Percentiles rank a stretch among this genome's conserved stretches.
phyloP scores from a whole-genome alignment of 30 jellyfish, hydroid and myxozoan species.

The Chrysaora quinquecirrha region DNA sequence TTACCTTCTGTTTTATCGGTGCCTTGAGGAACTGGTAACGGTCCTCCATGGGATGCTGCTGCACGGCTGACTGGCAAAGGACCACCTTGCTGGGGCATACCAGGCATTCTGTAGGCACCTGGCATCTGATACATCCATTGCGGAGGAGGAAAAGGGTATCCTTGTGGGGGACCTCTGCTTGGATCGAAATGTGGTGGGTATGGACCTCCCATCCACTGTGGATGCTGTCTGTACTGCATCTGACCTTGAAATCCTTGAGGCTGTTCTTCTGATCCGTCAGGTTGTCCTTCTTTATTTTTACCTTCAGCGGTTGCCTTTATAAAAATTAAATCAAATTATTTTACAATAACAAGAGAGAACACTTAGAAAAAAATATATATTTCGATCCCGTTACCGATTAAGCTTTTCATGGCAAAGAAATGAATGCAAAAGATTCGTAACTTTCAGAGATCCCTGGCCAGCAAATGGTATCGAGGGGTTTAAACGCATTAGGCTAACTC shows the following conservation, averaged over 20 bases:
- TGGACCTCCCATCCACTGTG: constrained; percentile 57
- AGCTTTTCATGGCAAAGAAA: no score
- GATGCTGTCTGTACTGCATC: constrained; percentile 66
- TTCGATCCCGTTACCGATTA: no score
- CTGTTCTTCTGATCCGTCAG: constrained; percentile 66
- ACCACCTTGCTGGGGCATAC: constrained; percentile 39
- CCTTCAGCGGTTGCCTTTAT: constrained; percentile 41
- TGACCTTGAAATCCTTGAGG: constrained; percentile 70
- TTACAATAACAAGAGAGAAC: no score
- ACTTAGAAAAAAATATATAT: no score
- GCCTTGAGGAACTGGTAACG: constrained; percentile 12
- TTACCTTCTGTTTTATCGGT: constrained; percentile 4
- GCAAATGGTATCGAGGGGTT: no score
- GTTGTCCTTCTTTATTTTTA: constrained; percentile 30
- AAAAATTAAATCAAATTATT: no score
- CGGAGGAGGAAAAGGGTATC: constrained; percentile 39
- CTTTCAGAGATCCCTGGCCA: no score
- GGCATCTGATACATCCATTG: constrained; percentile 34
- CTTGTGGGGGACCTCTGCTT: constrained; percentile 26
- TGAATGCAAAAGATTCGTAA: no score
- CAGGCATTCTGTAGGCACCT: constrained; percentile 41
- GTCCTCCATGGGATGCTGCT: background rate
- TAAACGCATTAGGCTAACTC: no score
- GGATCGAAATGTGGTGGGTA: constrained; percentile 9
- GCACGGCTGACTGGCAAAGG: constrained; percentile 14